Conservation (phyloP, 2,797 vertebrate species). For the Aplochiton taeniatus region DNA sequence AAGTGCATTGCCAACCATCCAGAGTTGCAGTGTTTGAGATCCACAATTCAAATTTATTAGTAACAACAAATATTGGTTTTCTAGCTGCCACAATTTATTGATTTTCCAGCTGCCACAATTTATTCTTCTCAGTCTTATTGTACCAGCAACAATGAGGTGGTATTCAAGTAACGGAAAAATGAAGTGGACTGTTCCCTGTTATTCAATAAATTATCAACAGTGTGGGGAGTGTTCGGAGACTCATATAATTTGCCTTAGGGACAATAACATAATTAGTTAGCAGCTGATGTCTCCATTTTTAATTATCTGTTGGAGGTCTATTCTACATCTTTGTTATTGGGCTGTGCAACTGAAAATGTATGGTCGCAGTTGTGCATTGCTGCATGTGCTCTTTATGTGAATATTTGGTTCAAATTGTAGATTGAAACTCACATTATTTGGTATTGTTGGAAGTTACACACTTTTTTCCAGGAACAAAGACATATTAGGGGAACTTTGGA, state of each 20-base stretch:
- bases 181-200: conserved; percentile 45
- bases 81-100: neutral
- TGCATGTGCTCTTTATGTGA: neutral
- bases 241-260: conserved; percentile 18
- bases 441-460: neutral
- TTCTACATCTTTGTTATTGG: conserved; percentile 39
- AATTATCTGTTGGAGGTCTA: conserved; percentile 42
- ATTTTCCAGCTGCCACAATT: neutral
- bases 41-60: neutral
- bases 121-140: conserved; percentile 3
- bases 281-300: conserved; percentile 34
- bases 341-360: conserved; percentile 31
- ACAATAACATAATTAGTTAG: conserved; percentile 40
- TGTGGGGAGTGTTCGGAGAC: conserved; percentile 42
- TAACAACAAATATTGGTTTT: neutral
- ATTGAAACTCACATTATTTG: neutral
- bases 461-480: too few species aligned
- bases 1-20: neutral
- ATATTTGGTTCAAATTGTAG: too few species aligned
- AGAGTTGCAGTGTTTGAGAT: neutral
- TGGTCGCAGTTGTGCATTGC: conserved; percentile 18
- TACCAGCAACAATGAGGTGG: conserved; percentile 15
- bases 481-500: too few species aligned
- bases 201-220: conserved; percentile 47
- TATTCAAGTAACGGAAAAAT: conserved; percentile 31